Percentiles rank a stretch among this genome's conserved stretches.
phyloP scores from a whole-genome alignment of 1,140 invertebrate genomes.

The Musca domestica region DNA sequence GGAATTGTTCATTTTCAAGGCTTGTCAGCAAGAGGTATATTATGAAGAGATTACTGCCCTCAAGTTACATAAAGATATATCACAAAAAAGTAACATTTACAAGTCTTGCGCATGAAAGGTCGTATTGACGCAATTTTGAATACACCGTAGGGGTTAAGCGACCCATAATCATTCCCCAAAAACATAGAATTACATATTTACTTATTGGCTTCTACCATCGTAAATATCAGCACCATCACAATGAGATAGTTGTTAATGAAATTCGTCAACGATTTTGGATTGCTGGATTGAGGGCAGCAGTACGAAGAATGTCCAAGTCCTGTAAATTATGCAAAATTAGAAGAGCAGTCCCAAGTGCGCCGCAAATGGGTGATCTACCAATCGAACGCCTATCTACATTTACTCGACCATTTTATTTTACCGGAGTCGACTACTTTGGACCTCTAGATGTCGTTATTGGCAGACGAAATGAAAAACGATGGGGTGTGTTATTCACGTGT shows the following conservation, averaged over 20 bases:
- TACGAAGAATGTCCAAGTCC: neutral
- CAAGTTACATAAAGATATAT: too few relatives aligned
- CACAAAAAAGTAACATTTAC: too few relatives aligned
- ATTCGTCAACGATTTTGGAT: slow-evolving; percentile 1
- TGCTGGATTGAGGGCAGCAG: neutral
- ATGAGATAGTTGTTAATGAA: slow-evolving; percentile 25
- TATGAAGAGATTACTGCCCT: too few relatives aligned
- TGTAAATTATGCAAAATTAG: slow-evolving; percentile 15
- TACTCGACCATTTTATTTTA: neutral
- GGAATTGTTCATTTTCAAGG: too few relatives aligned
- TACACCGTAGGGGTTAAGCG: too few relatives aligned
- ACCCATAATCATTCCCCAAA: too few relatives aligned
- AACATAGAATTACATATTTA: too few relatives aligned
- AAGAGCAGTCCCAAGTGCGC: slow-evolving; percentile 2
- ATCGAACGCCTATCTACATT: neutral
- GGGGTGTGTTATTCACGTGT: neutral
- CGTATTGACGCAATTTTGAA: too few relatives aligned
- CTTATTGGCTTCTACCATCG: too few relatives aligned
- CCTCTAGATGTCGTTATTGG: neutral
- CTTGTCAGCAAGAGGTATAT: too few relatives aligned
- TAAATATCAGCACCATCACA: too few relatives aligned
- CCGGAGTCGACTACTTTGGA: slow-evolving; percentile 6
- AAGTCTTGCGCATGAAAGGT: too few relatives aligned
- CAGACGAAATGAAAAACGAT: neutral
- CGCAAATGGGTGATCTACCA: slow-evolving; percentile 13